These are phyloP conservation scores for Drosophila aff. DNA, from an alignment of 1,140 invertebrate species.

Conservation along the genomic window DNA sequence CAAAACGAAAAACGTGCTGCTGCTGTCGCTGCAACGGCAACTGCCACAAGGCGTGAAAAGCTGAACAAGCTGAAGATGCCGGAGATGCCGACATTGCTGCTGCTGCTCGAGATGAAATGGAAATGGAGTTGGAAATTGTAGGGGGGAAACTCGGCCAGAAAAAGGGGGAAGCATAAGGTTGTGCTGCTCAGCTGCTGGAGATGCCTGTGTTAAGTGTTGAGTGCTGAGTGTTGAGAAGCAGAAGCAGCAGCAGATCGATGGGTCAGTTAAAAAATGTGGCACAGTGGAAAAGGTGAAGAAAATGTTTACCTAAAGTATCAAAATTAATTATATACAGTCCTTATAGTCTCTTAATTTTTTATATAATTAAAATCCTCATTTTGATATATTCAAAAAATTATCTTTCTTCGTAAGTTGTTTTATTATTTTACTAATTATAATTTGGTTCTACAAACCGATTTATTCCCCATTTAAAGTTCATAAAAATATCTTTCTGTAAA, in stretches of 20 bases:
- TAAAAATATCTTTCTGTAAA: too few species aligned
- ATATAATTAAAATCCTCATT: too few species aligned
- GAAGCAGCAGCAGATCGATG: constrained; percentile 48
- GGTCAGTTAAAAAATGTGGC: constrained; percentile 20
- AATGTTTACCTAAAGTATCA: neutral
- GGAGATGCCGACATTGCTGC: constrained; percentile 16
- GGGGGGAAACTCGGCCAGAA: neutral
- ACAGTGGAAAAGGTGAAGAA: constrained; percentile 28
- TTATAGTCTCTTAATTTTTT: too few species aligned
- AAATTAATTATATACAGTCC: too few species aligned
- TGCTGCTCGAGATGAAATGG: constrained; percentile 9
- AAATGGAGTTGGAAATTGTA: neutral
- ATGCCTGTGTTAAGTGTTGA: constrained; percentile 51
- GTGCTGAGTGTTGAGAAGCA: constrained; percentile 15
- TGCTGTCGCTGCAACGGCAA: constrained; percentile 41
- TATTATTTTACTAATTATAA: too few species aligned
- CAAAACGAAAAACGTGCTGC: constrained; percentile 78
- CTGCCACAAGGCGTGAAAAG: constrained; percentile 58
- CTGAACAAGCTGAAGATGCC: constrained; percentile 33
- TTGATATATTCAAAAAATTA: too few species aligned
- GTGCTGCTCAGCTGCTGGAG: constrained; percentile 55
- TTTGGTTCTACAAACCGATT: too few species aligned
- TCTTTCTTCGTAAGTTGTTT: too few species aligned
- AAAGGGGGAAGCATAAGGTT: constrained; percentile 13
- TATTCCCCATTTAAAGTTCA: too few species aligned